Conservation (phyloP, 2,113 vertebrate genomes). For the Mobula birostris region DNA sequence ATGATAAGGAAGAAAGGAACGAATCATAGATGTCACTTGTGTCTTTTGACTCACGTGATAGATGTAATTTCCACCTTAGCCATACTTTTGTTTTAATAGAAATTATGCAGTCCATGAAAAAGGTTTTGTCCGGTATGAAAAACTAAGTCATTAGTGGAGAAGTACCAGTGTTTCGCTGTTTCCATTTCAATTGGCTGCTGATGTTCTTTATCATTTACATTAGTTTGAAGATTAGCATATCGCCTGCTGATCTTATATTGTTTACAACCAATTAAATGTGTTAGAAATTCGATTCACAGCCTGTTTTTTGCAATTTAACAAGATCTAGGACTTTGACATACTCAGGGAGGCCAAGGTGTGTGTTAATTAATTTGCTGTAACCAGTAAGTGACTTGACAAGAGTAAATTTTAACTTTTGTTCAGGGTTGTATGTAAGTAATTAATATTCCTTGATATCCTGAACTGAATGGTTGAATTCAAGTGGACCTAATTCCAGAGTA, state of each 20-base stretch:
- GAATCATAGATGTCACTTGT: not conserved
- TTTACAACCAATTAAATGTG: conserved; percentile 30
- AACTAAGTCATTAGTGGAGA: not conserved
- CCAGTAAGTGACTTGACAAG: not conserved
- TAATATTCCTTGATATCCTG: not conserved
- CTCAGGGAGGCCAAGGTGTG: conserved; percentile 29
- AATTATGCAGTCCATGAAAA: not conserved
- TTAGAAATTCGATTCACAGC: conserved; percentile 29
- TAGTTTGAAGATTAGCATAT: conserved; percentile 33
- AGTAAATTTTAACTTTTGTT: not conserved
- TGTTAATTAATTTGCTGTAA: conserved; percentile 19
- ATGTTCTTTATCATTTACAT: conserved; percentile 1
- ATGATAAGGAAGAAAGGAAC: not conserved
- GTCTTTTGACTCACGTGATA: not conserved
- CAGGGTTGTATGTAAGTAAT: not conserved
- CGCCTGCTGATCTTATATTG: conserved; percentile 33
- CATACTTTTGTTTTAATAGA: too few relatives aligned
- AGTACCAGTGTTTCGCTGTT: not conserved
- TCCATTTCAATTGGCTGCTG: not conserved
- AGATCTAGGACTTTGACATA: not conserved
- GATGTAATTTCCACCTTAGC: not conserved
- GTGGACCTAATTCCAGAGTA: not conserved
- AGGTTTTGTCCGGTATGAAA: not conserved
- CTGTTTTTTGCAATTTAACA: conserved; percentile 25
- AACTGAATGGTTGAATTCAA: conserved; percentile 1